Evolutionary conservation across 2,113 vertebrate genomes (phyloP).

Genomic region (Heliornis fulica): DNA sequence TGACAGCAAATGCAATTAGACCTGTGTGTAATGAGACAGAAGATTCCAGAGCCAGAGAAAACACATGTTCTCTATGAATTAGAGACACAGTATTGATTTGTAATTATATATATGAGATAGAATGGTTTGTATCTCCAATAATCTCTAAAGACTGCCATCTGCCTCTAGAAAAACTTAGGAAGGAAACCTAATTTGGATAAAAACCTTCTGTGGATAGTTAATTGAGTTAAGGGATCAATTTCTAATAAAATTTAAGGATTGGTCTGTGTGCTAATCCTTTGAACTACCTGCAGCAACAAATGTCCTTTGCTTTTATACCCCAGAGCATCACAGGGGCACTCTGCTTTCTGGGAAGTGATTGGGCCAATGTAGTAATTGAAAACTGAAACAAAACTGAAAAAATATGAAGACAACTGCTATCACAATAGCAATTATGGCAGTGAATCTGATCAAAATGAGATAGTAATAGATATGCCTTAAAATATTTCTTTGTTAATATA

Average conservation of each 20-base stretch:
- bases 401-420: neutral
- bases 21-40: neutral
- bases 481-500: neutral
- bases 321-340: neutral
- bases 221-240: constrained; percentile 53
- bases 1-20: constrained; percentile 3
- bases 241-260: constrained; percentile 40
- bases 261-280: neutral
- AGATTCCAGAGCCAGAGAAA: neutral
- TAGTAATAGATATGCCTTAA: neutral
- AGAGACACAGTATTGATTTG: neutral
- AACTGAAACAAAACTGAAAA: neutral
- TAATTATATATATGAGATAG: neutral
- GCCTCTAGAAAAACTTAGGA: constrained; percentile 11
- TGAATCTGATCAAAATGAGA: neutral
- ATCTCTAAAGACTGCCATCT: constrained; percentile 38
- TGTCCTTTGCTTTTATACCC: neutral
- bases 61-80: neutral
- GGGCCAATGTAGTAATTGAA: neutral
- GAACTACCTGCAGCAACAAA: neutral
- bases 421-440: neutral
- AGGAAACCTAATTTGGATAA: constrained; percentile 47
- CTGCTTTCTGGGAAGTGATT: neutral
- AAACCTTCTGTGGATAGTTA: constrained; percentile 17
- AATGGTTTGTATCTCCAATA: neutral